Evolutionary conservation across 2,797 vertebrate genomes (phyloP).

Genomic region (Myiotriccus ornatus): DNA sequence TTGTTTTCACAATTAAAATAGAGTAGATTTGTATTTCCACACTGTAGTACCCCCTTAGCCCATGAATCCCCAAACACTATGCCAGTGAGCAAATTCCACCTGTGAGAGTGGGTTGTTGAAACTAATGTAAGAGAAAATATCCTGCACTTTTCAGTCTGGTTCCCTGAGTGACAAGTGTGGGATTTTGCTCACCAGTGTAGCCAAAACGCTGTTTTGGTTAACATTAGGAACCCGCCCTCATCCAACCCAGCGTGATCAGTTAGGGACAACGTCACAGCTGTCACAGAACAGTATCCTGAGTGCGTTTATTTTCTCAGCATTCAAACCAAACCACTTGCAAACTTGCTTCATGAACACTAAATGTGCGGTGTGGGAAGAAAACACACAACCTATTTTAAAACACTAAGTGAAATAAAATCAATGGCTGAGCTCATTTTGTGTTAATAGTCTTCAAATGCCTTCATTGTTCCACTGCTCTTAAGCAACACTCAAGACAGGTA

Average conservation of each 20-base stretch:
- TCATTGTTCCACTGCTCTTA: conserved; percentile 41
- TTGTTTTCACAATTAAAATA: conserved; percentile 21
- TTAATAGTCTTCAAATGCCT: conserved; percentile 58
- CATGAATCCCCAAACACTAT: background rate
- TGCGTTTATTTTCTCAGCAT: background rate
- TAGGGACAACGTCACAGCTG: background rate
- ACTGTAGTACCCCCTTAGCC: background rate
- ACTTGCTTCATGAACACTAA: background rate
- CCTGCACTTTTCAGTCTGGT: background rate
- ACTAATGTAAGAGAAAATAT: background rate
- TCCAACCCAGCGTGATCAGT: background rate
- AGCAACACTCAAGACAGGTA: conserved; percentile 4
- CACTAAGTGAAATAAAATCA: conserved; percentile 65
- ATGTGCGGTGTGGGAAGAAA: background rate
- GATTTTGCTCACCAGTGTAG: background rate
- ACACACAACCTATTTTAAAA: conserved; percentile 46
- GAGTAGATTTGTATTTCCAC: conserved; percentile 1
- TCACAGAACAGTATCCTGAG: background rate
- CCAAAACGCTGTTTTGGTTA: background rate
- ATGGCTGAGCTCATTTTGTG: conserved; percentile 44
- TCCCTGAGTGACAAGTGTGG: background rate
- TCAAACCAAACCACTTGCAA: background rate
- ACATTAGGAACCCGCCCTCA: background rate
- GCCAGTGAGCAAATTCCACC: background rate
- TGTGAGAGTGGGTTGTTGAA: background rate